These are phyloP conservation scores for Alcis repandata DNA, from an alignment of 2,888 invertebrate species.

Conservation along the genomic window DNA sequence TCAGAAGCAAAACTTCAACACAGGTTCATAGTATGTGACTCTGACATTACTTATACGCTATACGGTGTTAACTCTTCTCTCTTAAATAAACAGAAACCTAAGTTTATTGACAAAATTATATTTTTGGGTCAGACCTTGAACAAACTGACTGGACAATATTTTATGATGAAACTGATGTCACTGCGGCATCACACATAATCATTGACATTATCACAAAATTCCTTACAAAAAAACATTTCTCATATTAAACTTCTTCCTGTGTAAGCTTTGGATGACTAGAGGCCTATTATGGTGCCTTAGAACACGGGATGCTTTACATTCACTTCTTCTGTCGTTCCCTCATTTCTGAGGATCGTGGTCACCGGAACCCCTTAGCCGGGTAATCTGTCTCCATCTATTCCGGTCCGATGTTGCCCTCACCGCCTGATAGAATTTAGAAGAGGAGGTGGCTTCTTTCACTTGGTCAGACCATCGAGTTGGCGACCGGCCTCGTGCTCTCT, in stretches of 20 bases:
- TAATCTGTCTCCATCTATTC: too few relatives aligned
- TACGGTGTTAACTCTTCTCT: background rate
- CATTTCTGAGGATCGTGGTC: too few relatives aligned
- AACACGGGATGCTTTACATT: background rate
- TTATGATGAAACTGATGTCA: background rate
- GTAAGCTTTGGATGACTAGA: slow-evolving; percentile 1
- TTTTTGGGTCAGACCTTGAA: background rate
- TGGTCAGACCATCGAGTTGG: too few relatives aligned
- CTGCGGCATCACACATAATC: background rate
- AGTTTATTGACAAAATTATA: background rate
- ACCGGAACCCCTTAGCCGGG: too few relatives aligned
- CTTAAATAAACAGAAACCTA: background rate
- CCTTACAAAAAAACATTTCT: background rate
- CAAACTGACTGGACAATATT: background rate
- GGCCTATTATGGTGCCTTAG: background rate
- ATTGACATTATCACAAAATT: background rate
- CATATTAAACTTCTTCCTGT: background rate
- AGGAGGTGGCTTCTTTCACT: too few relatives aligned
- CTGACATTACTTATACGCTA: background rate
- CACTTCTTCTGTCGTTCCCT: too few relatives aligned
- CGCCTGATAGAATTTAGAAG: too few relatives aligned
- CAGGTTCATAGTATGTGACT: background rate
- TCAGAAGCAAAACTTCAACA: background rate
- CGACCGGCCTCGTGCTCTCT: too few relatives aligned
- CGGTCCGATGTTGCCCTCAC: too few relatives aligned